Evolutionary conservation across 2,113 vertebrate genomes (phyloP).

Genomic region (Sminthopsis crassicaudata): DNA sequence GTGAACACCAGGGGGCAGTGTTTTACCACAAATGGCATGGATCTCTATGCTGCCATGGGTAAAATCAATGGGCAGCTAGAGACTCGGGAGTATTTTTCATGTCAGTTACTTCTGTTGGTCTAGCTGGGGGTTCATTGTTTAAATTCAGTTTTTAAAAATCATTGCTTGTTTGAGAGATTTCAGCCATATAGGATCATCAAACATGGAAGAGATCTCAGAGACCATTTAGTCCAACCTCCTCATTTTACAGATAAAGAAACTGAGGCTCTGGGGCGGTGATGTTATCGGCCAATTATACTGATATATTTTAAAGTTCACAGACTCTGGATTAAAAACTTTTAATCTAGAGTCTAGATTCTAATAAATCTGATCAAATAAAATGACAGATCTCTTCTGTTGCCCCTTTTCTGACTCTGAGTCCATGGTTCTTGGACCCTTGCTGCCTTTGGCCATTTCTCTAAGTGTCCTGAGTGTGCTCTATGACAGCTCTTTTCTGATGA

Average conservation of each 20-base stretch:
- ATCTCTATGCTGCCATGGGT: not conserved
- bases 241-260: not conserved
- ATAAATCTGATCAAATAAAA: not conserved
- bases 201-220: not conserved
- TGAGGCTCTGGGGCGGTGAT: not conserved
- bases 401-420: not conserved
- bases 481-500: not conserved
- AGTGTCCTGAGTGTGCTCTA: not conserved
- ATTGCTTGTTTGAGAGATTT: not conserved
- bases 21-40: constrained; percentile 37
- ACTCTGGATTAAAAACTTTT: not conserved
- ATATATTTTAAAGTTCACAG: not conserved
- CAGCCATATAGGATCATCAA: not conserved
- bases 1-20: constrained; percentile 19
- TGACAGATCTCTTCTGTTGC: not conserved
- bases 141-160: not conserved
- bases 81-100: not conserved
- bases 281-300: not conserved
- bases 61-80: not conserved
- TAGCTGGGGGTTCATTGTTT: not conserved
- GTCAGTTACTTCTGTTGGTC: not conserved
- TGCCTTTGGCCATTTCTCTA: not conserved
- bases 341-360: not conserved
- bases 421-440: not conserved
- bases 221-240: not conserved